phyloP scores from a whole-genome alignment of 2,888 invertebrate species.

The Himalopsyche anomala region DNA sequence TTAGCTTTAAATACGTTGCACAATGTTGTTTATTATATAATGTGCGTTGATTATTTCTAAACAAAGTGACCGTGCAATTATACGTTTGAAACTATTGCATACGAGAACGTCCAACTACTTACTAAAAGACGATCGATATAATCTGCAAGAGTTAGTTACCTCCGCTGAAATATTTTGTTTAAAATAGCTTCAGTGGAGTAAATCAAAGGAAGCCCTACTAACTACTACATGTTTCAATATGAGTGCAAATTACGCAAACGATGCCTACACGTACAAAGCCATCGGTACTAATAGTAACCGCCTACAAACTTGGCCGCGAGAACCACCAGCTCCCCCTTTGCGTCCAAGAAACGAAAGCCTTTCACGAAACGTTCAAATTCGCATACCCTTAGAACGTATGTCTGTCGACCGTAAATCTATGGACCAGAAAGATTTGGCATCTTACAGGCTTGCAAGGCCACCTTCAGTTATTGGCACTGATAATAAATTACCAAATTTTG shows the following conservation, averaged over 20 bases:
- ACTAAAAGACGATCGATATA: constrained; percentile 1
- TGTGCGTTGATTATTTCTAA: too few relatives aligned
- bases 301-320: not conserved
- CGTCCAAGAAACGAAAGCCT: not conserved
- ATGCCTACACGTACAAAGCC: constrained; percentile 57
- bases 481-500: not conserved
- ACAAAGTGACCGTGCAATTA: too few relatives aligned
- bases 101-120: too few relatives aligned
- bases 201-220: not conserved
- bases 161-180: constrained; percentile 9
- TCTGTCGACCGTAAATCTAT: constrained; percentile 11
- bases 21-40: too few relatives aligned
- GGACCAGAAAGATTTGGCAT: constrained; percentile 19
- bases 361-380: not conserved
- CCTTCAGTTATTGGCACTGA: not conserved
- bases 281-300: constrained; percentile 50
- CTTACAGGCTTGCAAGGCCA: not conserved
- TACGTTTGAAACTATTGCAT: too few relatives aligned
- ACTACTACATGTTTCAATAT: not conserved
- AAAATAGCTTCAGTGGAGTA: constrained; percentile 13
- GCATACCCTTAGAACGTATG: not conserved
- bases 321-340: not conserved
- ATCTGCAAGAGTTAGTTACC: not conserved
- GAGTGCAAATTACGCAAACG: constrained; percentile 44
- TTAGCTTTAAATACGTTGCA: too few relatives aligned